Evolutionary conservation across 2,113 vertebrate genomes (phyloP).

Genomic region (Psittacula cyanocephala): DNA sequence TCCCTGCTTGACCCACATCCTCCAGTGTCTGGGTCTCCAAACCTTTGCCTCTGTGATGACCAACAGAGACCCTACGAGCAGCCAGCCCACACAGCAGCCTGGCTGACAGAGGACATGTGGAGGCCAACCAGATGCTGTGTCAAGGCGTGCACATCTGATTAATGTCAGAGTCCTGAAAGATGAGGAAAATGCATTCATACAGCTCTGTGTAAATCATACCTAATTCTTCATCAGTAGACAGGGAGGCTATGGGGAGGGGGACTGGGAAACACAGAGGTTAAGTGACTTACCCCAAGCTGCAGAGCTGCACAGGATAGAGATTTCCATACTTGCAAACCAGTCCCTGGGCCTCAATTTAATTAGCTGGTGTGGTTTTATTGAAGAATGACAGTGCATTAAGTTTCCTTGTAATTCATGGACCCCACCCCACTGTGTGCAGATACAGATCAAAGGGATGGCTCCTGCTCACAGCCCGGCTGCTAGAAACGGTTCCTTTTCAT

Average conservation of each 20-base stretch:
- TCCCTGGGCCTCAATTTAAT: slow-evolving; percentile 25
- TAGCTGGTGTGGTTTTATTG: slow-evolving; percentile 34
- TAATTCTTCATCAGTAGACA: slow-evolving; percentile 24
- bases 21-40: background rate
- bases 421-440: slow-evolving; percentile 20
- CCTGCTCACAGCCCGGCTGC: background rate
- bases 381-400: slow-evolving; percentile 7
- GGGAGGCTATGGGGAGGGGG: background rate
- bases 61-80: background rate
- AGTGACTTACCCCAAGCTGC: background rate
- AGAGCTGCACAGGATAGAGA: background rate
- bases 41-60: background rate
- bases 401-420: slow-evolving; percentile 36
- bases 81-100: background rate
- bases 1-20: background rate
- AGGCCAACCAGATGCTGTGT: background rate
- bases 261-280: slow-evolving; percentile 21
- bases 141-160: slow-evolving; percentile 15
- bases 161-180: slow-evolving; percentile 1
- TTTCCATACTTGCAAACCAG: background rate
- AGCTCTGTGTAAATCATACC: slow-evolving; percentile 18
- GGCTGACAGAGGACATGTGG: background rate
- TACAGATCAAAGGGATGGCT: slow-evolving; percentile 33
- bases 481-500: slow-evolving; percentile 14
- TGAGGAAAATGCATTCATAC: background rate